Evolutionary conservation across 2,888 invertebrate species (phyloP).

Genomic region (Andrena marginata): DNA sequence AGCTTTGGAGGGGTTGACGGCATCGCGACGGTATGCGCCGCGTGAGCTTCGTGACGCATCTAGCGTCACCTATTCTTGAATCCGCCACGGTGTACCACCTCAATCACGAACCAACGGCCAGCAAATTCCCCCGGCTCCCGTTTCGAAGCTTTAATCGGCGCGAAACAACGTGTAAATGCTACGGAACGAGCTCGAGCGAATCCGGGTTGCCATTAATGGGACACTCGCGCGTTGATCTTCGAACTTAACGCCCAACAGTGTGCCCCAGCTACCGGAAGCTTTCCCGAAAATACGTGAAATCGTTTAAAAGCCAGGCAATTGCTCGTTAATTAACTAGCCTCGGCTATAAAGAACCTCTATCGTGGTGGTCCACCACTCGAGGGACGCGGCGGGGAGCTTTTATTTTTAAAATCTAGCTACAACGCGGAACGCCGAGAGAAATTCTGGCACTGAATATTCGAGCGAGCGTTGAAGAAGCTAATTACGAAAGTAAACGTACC

Average conservation of each 20-base stretch:
- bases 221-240: not conserved
- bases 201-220: conserved; percentile 23
- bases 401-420: conserved; percentile 26
- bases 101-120: conserved; percentile 66
- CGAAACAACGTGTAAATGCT: conserved; percentile 37
- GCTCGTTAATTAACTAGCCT: not conserved
- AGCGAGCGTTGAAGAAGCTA: not conserved
- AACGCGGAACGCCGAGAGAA: not conserved
- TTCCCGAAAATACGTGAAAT: not conserved
- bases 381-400: not conserved
- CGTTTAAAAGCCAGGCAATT: not conserved
- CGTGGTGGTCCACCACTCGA: not conserved
- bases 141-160: conserved; percentile 27
- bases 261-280: too few relatives aligned
- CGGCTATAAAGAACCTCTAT: not conserved
- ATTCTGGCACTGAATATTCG: conserved; percentile 13
- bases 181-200: not conserved
- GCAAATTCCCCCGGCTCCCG: conserved; percentile 37
- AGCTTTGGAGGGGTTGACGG: conserved; percentile 75
- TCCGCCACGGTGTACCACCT: conserved; percentile 59
- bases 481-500: conserved; percentile 68
- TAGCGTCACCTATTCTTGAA: conserved; percentile 77
- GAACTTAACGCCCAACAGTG: not conserved
- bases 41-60: conserved; percentile 77
- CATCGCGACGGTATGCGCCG: conserved; percentile 77